Evolutionary conservation across 1,140 invertebrate species (phyloP).

Genomic region (Drosophila watanabei): DNA sequence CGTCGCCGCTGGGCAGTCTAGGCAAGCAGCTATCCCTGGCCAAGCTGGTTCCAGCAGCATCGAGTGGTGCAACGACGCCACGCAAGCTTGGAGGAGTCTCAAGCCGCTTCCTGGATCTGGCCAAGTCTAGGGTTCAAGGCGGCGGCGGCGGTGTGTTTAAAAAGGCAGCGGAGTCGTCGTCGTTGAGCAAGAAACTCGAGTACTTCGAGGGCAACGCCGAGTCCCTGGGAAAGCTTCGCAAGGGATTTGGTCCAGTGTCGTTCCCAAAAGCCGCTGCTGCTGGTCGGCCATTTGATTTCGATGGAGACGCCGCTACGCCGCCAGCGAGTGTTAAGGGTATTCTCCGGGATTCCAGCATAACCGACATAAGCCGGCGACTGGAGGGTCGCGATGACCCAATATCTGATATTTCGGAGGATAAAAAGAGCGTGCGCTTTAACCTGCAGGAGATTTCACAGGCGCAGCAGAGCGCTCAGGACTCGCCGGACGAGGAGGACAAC

Average conservation of each 20-base stretch:
- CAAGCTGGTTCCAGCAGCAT: conserved; percentile 13
- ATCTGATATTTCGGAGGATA: conserved; percentile 66
- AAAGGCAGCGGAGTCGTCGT: not conserved
- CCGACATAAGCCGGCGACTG: conserved; percentile 85
- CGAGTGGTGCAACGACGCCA: conserved; percentile 25
- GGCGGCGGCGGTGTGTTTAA: conserved; percentile 1
- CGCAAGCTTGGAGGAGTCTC: conserved; percentile 71
- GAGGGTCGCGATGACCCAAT: conserved; percentile 61
- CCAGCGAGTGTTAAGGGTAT: conserved; percentile 88
- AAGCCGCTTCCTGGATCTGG: conserved; percentile 73
- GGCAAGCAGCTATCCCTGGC: conserved; percentile 6
- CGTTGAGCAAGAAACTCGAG: conserved; percentile 8
- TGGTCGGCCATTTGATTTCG: conserved; percentile 50
- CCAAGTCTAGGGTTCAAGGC: conserved; percentile 51
- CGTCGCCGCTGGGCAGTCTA: conserved; percentile 18
- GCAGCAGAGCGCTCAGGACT: conserved; percentile 48
- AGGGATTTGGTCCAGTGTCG: conserved; percentile 70
- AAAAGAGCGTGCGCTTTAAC: conserved; percentile 90
- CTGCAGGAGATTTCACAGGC: conserved; percentile 83
- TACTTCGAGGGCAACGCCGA: conserved; percentile 2
- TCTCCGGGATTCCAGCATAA: conserved; percentile 88
- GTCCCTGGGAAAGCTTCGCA: conserved; percentile 15
- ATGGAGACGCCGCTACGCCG: conserved; percentile 2
- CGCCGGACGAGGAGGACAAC: conserved; percentile 54
- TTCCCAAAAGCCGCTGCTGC: conserved; percentile 89